Base-by-base conservation (phyloP, 2,113 vertebrate species). In the Peucedramus taeniatus region DNA sequence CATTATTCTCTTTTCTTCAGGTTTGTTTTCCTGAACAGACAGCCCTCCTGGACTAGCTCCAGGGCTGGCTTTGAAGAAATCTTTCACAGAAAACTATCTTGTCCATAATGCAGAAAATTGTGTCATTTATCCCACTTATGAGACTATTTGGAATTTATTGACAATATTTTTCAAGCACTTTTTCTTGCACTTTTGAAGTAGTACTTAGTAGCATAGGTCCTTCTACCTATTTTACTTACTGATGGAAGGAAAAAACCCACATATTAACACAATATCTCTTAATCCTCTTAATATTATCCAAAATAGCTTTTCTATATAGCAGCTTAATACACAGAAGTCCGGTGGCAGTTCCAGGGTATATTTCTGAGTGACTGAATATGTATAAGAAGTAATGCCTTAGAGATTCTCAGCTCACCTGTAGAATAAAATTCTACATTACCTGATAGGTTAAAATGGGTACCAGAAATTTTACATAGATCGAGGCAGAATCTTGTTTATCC, bases 41-140 rank as follows among this genome's bases (percentile, higher is more conserved):
- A 83, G 64, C 35, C 68, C 59, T 90, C 69, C 64, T 80, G 64
- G 68, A 86, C 35, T 60, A 92, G 39, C 44, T 96, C 72, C 77
- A 84, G 77, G 83, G 40, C 33, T 92, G 37, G 53, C 64, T 94
- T 96, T 89, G 72, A 90, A 91, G 35, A 94, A 89, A 64, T 84
- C 24, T 74, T 81, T 72, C 77, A 71, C 47, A 75, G 51, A 69
- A 92, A 81, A 88, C 50, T 17, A 74, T 59, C 33, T 50, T 81
- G 30, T 74, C 72, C 20, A 14, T 23, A 89, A 80, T 13, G 22
- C 40, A 74, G 70, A 90, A 90, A 80, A 51, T 24, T 11, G 9
- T 60, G 56, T 51, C 6, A 49, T 81, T 72, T 86, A 64, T 83
- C 6, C 18, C 31, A 61, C 17, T 80, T 56, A 76, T 0, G 10